phyloP scores from a whole-genome alignment of 2,113 vertebrate species.

The Myotis lucifugus region DNA sequence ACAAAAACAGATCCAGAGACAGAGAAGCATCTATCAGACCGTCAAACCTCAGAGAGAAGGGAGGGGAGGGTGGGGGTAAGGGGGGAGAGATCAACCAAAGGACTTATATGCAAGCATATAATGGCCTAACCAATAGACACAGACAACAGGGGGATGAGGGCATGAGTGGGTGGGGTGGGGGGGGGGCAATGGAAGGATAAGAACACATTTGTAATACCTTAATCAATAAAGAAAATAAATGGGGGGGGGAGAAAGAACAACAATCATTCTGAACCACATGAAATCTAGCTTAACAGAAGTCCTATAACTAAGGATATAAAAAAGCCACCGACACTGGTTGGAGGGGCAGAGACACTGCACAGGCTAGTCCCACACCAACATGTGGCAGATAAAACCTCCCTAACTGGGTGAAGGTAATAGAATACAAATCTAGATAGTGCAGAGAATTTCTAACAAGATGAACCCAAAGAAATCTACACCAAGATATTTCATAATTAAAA shows the following conservation, averaged over 20 bases:
- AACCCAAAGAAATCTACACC: neutral
- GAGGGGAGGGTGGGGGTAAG: too few species aligned
- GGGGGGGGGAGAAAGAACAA: neutral
- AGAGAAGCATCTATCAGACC: too few species aligned
- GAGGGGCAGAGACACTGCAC: neutral
- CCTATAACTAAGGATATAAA: neutral
- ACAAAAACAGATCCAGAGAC: too few species aligned
- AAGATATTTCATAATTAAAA: neutral
- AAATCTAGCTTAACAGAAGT: neutral
- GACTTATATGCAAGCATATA: too few species aligned
- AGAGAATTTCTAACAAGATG: neutral
- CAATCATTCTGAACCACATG: neutral
- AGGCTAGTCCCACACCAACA: neutral
- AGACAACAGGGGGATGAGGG: too few species aligned
- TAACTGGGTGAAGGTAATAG: neutral
- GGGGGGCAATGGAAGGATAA: too few species aligned
- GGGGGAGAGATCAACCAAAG: too few species aligned
- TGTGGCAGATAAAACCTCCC: neutral
- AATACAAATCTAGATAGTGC: neutral
- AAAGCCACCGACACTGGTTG: neutral
- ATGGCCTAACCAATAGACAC: too few species aligned
- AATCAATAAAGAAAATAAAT: too few species aligned
- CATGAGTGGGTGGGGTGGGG: too few species aligned
- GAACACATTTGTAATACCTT: too few species aligned
- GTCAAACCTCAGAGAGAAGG: too few species aligned